A percentile compares a stretch with the other conserved stretches of the same genome.
Conservation (phyloP, 2,113 vertebrate genomes). For the Pampusana beccarii region DNA sequence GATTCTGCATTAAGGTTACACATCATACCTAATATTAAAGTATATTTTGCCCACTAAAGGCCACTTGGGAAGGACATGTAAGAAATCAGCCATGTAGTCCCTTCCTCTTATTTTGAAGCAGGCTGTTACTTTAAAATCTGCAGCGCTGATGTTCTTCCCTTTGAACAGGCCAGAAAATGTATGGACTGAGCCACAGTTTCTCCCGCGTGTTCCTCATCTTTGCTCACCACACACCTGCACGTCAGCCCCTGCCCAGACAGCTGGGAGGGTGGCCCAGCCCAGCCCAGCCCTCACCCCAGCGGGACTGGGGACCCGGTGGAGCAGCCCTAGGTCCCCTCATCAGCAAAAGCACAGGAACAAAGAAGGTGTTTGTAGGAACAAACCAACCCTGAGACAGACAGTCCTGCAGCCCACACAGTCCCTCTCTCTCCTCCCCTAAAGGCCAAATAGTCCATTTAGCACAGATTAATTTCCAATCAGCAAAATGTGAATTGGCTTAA, state of each 20-base stretch:
- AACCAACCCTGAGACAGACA: not conserved
- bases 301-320: not conserved
- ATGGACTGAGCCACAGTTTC: not conserved
- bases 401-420: not conserved
- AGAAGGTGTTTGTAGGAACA: not conserved
- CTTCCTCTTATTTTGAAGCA: not conserved
- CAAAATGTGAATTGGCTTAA: not conserved
- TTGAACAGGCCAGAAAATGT: not conserved
- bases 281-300: not conserved
- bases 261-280: fast-evolving
- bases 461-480: not conserved
- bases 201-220: fast-evolving
- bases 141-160: not conserved
- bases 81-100: not conserved
- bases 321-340: too few relatives aligned
- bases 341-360: not conserved
- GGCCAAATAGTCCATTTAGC: not conserved
- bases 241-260: not conserved
- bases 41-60: not conserved
- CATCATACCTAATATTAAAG: not conserved
- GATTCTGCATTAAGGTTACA: not conserved
- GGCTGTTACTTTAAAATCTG: not conserved
- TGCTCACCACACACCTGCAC: not conserved
- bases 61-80: not conserved
- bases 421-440: not conserved